Percentiles rank a stretch among this genome's conserved stretches.
Conservation (phyloP, 1,140 invertebrate genomes). For the Odontomachus brunneus region DNA sequence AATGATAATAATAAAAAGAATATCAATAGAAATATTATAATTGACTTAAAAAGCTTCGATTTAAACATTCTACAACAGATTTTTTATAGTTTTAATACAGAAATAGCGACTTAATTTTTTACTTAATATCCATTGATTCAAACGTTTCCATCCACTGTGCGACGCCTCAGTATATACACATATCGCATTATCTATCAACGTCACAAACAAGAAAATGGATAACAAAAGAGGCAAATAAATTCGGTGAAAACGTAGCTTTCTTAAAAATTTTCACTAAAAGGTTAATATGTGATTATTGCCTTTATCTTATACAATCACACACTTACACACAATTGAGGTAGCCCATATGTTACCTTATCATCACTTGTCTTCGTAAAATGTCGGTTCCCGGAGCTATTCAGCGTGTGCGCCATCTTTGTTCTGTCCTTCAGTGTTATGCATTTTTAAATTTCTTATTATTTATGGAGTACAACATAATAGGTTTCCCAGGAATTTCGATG, state of each 20-base stretch:
- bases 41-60: too few relatives aligned
- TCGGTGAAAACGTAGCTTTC: not conserved
- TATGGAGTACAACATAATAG: slow-evolving; percentile 80
- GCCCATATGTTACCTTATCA: not conserved
- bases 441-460: slow-evolving; percentile 77
- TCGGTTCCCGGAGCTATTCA: slow-evolving; percentile 21
- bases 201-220: too few relatives aligned
- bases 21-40: too few relatives aligned
- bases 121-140: too few relatives aligned
- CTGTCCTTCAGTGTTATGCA: slow-evolving; percentile 76
- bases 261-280: not conserved
- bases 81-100: too few relatives aligned
- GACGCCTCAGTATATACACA: not conserved
- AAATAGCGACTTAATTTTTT: too few relatives aligned
- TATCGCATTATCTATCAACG: slow-evolving; percentile 52
- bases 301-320: not conserved
- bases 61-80: too few relatives aligned
- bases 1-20: too few relatives aligned
- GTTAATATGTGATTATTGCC: slow-evolving; percentile 26
- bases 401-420: slow-evolving; percentile 77
- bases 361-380: not conserved
- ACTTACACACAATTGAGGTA: not conserved
- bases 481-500: slow-evolving; percentile 88
- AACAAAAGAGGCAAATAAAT: slow-evolving; percentile 15
- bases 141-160: too few relatives aligned